Conservation (phyloP, 2,113 vertebrate species). For the Phodopus roborovskii region DNA sequence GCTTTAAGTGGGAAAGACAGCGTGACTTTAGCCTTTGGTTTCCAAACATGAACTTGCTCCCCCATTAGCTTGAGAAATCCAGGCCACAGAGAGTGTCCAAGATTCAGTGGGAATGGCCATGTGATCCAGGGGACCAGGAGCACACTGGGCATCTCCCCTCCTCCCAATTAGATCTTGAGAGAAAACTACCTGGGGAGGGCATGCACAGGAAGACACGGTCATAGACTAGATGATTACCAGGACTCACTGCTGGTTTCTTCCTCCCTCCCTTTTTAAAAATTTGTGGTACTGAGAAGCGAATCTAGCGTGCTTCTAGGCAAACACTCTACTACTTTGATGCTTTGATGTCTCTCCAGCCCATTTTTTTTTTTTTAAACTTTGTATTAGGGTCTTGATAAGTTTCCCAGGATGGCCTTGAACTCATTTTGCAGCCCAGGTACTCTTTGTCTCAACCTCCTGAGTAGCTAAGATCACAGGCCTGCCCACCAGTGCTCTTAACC, state of each 20-base stretch:
- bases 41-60: neutral
- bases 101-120: neutral
- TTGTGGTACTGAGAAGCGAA: neutral
- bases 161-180: neutral
- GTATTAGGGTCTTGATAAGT: neutral
- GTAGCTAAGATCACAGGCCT: neutral
- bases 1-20: neutral
- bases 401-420: neutral
- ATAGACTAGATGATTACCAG: neutral
- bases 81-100: neutral
- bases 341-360: neutral
- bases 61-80: neutral
- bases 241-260: neutral
- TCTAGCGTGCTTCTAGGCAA: neutral
- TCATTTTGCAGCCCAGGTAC: neutral
- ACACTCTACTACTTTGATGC: neutral
- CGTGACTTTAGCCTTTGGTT: neutral
- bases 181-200: neutral
- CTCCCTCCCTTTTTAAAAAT: neutral
- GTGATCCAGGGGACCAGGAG: neutral
- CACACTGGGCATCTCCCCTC: neutral
- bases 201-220: neutral
- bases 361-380: neutral
- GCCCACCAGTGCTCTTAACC: neutral
- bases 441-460: neutral